Base-by-base conservation (phyloP, 2,888 invertebrate genomes). In the Bellardia pandia region DNA sequence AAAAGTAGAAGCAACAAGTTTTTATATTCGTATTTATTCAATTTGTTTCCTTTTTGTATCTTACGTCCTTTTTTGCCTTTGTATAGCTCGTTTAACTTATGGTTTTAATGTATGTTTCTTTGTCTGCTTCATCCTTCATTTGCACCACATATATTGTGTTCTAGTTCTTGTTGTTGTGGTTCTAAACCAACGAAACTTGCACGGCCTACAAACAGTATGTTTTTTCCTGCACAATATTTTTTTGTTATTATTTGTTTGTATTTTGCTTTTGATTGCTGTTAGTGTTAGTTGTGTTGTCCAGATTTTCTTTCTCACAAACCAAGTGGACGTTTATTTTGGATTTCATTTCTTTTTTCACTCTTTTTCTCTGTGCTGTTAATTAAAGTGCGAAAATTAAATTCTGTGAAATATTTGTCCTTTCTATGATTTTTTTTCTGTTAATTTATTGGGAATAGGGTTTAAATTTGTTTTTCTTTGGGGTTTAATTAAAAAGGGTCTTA, bases 361-460 rank as follows among this genome's bases (percentile, higher is more conserved):
- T 51, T 30, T 53, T 5, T 8, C 66, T 42, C 6, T 45, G n/a
- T n/a, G 7, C 11, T 68, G 30, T 81, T 72, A 58, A 72, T 81
- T 81, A 77, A 81, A 60, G 58, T 51, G 37, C 40, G 56, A 76
- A 85, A 80, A 76, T 66, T 48, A 51, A 81, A 85, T 76, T 76
- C 40, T 58, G 53, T 58, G 48, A 1, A 66, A 42, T 16, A 30
- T 33, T 68, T 45, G 7, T 66, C 7, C 13, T 16, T 77, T 68
- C 45, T 13, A 16, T 11, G 68, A 45, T 42, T 42, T 56, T 74
- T 40, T 23, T 66, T 66, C 64, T 74, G 9, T 60, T 79, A 80
- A 72, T 72, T 79, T 72, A 62, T 71, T 72, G 40, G 62, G 37
- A 72, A 51, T 79, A 71, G 71, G 64, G 56, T 71, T 72, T 7